Percentiles rank a stretch among this genome's conserved stretches.
Conservation (phyloP, 1,140 invertebrate species). For the Anastrepha ludens region DNA sequence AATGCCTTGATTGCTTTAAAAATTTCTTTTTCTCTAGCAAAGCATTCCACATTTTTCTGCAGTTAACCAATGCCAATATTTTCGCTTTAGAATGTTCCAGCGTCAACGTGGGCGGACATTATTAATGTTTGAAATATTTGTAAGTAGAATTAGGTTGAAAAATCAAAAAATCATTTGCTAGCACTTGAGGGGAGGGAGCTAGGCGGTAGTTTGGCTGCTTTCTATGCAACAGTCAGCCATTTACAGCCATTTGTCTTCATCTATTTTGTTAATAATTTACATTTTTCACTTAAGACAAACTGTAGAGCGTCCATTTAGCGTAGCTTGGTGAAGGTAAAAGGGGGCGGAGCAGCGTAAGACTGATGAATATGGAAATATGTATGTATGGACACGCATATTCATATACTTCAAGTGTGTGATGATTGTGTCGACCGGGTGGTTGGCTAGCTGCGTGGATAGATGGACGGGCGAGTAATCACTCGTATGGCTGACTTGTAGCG, state of each 20-base stretch:
- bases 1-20: too few species aligned
- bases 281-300: constrained; percentile 56
- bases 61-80: too few species aligned
- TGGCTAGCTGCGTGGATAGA: background rate
- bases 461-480: background rate
- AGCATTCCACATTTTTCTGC: too few species aligned
- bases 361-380: background rate
- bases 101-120: too few species aligned
- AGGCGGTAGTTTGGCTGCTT: too few species aligned
- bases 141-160: too few species aligned
- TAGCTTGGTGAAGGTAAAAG: background rate
- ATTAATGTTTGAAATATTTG: too few species aligned
- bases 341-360: background rate
- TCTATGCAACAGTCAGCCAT: background rate
- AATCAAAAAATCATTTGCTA: too few species aligned
- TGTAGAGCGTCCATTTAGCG: background rate
- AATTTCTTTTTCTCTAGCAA: too few species aligned
- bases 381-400: background rate
- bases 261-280: constrained; percentile 56
- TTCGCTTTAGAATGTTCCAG: too few species aligned
- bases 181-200: too few species aligned
- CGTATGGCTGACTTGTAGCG: background rate
- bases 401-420: background rate
- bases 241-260: constrained; percentile 54
- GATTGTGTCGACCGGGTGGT: background rate